These are phyloP conservation scores for Zaprionus kolodkinae DNA, from an alignment of 1,140 invertebrate species.

Conservation along the genomic window DNA sequence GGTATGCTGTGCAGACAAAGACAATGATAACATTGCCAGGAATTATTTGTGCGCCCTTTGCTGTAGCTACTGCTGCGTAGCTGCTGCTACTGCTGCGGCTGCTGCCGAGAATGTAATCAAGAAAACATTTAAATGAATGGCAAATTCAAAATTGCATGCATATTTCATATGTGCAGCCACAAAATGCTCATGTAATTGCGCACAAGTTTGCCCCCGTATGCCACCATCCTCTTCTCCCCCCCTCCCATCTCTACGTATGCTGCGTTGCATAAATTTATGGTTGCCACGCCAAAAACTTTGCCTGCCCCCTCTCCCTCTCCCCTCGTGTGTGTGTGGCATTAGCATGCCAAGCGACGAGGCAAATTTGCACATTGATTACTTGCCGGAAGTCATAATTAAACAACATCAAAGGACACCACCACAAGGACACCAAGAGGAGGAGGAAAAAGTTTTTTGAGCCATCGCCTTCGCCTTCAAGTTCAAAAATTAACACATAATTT, in stretches of 20 bases:
- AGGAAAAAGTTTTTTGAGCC: constrained; percentile 45
- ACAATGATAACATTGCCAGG: constrained; percentile 75
- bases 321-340: constrained; percentile 25
- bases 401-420: constrained; percentile 66
- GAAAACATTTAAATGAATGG: constrained; percentile 82
- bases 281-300: constrained; percentile 62
- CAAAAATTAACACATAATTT: constrained; percentile 78
- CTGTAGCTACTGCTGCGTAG: constrained; percentile 13
- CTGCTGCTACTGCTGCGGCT: constrained; percentile 26
- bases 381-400: constrained; percentile 81
- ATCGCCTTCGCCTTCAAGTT: constrained; percentile 27
- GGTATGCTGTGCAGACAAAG: constrained; percentile 10
- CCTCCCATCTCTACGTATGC: constrained; percentile 14
- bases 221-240: too few relatives aligned
- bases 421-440: constrained; percentile 25
- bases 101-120: constrained; percentile 76
- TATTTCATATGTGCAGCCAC: constrained; percentile 81
- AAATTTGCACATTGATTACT: constrained; percentile 81
- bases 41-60: constrained; percentile 64
- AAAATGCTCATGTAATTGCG: constrained; percentile 80
- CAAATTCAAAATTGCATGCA: constrained; percentile 82
- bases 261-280: constrained; percentile 73
- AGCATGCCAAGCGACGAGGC: constrained; percentile 48
- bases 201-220: constrained; percentile 63
- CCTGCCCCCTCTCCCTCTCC: not conserved